A percentile compares a stretch with the other conserved stretches of the same genome.
Evolutionary conservation across 2,888 invertebrate genomes (phyloP).

Genomic region (Lasiommata megera): DNA sequence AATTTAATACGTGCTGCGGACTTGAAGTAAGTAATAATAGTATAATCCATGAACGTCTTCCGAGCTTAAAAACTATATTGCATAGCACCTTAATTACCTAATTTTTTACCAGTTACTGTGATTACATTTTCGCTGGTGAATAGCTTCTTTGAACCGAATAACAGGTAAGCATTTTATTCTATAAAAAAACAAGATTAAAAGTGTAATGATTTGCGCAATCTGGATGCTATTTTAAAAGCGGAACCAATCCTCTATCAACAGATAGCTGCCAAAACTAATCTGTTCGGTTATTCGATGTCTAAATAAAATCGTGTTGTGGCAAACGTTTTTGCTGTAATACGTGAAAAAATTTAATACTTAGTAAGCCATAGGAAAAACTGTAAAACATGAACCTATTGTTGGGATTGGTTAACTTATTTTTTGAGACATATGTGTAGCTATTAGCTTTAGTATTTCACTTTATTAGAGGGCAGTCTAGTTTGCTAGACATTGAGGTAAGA

Average conservation of each 20-base stretch:
- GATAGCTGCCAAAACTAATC: conserved; percentile 8
- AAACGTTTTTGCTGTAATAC: conserved; percentile 1
- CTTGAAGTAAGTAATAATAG: too few relatives aligned
- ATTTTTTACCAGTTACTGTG: background rate
- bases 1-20: too few relatives aligned
- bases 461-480: too few relatives aligned
- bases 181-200: conserved; percentile 5
- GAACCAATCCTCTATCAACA: conserved; percentile 7
- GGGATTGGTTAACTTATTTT: too few relatives aligned
- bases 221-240: conserved; percentile 7
- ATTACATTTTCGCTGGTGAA: background rate
- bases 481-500: too few relatives aligned
- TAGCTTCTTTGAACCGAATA: conserved; percentile 3
- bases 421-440: too few relatives aligned
- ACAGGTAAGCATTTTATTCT: background rate
- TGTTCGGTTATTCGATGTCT: conserved; percentile 1
- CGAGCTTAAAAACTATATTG: too few relatives aligned
- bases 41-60: too few relatives aligned
- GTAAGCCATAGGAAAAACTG: background rate
- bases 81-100: background rate
- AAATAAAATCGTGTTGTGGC: conserved; percentile 5
- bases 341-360: background rate
- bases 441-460: too few relatives aligned
- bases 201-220: conserved; percentile 6
- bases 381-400: conserved; percentile 1